These are phyloP conservation scores for Eidolon helvum DNA, from an alignment of 2,113 vertebrate genomes.

Conservation along the genomic window DNA sequence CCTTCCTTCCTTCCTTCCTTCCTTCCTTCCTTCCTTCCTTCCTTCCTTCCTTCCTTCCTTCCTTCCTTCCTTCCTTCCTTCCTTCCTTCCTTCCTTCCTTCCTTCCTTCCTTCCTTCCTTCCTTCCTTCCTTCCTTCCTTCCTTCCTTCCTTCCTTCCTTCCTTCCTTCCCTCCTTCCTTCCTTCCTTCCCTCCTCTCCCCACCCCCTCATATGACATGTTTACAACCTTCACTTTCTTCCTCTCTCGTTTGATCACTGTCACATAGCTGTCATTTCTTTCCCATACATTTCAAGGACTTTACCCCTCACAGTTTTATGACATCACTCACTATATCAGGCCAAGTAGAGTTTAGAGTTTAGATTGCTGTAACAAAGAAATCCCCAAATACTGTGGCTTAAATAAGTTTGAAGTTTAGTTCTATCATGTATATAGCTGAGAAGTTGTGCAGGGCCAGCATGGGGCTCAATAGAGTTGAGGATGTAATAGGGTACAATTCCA, in stretches of 20 bases:
- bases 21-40: neutral
- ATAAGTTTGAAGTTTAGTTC: neutral
- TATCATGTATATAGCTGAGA: neutral
- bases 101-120: fast-evolving
- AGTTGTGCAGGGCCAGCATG: neutral
- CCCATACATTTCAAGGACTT: neutral
- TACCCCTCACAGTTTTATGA: neutral
- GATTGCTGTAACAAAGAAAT: neutral
- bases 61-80: too few relatives aligned
- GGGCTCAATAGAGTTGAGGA: neutral
- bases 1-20: too few relatives aligned
- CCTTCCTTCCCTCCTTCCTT: too few relatives aligned
- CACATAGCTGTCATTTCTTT: neutral
- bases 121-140: too few relatives aligned
- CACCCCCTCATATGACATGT: neutral
- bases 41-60: fast-evolving
- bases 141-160: too few relatives aligned
- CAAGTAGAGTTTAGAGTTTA: neutral
- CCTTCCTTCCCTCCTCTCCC: neutral
- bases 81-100: neutral
- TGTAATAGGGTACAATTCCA: neutral
- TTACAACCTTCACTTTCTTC: neutral
- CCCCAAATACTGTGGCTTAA: neutral
- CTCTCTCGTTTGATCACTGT: neutral
- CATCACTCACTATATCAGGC: neutral